These are phyloP conservation scores for Calliopsis andreniformis DNA, from an alignment of 1,140 invertebrate genomes.

Conservation along the genomic window DNA sequence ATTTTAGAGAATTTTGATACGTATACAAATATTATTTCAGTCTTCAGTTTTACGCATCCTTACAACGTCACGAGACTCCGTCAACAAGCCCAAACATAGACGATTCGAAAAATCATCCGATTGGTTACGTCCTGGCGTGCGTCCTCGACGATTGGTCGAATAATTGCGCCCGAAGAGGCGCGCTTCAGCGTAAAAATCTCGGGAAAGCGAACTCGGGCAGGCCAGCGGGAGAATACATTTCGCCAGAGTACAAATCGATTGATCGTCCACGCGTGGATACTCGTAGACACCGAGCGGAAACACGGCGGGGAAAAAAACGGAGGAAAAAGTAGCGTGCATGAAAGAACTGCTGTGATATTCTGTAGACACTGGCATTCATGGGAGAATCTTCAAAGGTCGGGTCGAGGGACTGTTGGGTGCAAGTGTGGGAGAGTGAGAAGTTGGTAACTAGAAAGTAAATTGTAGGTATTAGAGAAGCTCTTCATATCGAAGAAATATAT, in stretches of 20 bases:
- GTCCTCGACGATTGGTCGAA: constrained; percentile 7
- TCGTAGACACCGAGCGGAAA: constrained; percentile 4
- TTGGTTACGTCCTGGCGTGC: background rate
- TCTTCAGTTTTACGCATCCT: too few relatives aligned
- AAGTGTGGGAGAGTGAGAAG: too few relatives aligned
- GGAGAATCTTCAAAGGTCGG: background rate
- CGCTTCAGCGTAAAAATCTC: constrained; percentile 20
- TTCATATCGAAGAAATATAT: too few relatives aligned
- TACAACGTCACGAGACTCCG: too few relatives aligned
- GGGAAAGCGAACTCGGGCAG: background rate
- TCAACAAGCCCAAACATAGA: background rate
- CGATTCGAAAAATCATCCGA: background rate
- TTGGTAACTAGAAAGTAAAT: too few relatives aligned
- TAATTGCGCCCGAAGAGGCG: constrained; percentile 21
- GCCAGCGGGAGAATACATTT: background rate
- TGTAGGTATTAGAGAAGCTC: too few relatives aligned
- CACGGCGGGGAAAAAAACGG: background rate
- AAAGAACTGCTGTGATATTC: background rate
- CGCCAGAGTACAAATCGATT: constrained; percentile 1
- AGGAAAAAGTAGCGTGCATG: background rate
- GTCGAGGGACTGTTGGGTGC: too few relatives aligned
- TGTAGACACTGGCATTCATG: background rate
- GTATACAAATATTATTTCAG: too few relatives aligned
- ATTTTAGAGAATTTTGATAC: too few relatives aligned
- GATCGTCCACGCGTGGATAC: background rate